These are phyloP conservation scores for Montipora cactus DNA, from an alignment of 64 coral and sea anemone species.

Conservation along the genomic window DNA sequence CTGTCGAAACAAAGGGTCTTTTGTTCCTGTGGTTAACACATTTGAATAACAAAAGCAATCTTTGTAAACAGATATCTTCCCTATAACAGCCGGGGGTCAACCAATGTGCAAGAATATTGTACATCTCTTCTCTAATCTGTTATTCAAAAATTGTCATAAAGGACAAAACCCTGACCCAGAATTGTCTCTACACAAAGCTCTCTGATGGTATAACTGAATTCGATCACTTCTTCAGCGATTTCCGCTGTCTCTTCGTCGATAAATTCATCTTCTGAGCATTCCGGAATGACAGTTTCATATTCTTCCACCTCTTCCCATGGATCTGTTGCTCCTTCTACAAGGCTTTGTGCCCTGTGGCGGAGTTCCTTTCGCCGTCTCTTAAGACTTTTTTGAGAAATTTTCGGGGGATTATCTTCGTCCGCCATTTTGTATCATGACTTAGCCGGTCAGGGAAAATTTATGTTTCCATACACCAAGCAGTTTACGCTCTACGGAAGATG, in stretches of 20 bases:
- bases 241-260: slow-evolving; percentile 94
- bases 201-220: slow-evolving; percentile 79
- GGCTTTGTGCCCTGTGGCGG: slow-evolving; percentile 91
- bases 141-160: neutral
- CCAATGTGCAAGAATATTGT: neutral
- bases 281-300: slow-evolving; percentile 92
- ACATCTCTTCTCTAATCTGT: neutral
- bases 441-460: no score
- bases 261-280: slow-evolving; percentile 88
- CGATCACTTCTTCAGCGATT: slow-evolving; percentile 90
- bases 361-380: slow-evolving; percentile 70
- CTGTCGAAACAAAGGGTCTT: no score
- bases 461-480: no score
- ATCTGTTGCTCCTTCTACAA: slow-evolving; percentile 80
- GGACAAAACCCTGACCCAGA: slow-evolving; percentile 67
- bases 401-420: neutral
- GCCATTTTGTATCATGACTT: slow-evolving; percentile 59
- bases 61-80: no score
- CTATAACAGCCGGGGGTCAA: no score
- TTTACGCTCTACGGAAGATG: no score
- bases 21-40: neutral
- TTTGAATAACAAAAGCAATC: neutral
- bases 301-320: slow-evolving; percentile 76
- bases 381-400: slow-evolving; percentile 35
- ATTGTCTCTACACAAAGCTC: slow-evolving; percentile 86